Evolutionary conservation across 2,888 invertebrate genomes (phyloP).

Genomic region (Andrena minutula): DNA sequence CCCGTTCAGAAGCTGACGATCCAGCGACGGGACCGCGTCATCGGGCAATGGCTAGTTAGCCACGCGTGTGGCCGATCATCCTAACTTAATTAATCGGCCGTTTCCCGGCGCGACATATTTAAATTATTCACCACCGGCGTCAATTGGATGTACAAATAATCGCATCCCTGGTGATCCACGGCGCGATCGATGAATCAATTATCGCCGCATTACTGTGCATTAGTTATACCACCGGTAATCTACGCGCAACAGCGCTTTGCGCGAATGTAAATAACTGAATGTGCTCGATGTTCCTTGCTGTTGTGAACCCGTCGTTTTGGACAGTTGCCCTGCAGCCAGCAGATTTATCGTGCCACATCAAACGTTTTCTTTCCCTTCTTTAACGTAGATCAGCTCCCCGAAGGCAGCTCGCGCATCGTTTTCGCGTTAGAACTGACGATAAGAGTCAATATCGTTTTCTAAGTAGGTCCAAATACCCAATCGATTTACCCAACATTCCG

Average conservation of each 20-base stretch:
- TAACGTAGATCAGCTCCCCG: too few relatives aligned
- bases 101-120: conserved; percentile 33
- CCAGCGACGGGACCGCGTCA: neutral
- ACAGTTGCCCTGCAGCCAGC: neutral
- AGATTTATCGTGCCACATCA: neutral
- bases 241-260: neutral
- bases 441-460: too few relatives aligned
- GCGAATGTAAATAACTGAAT: conserved; percentile 8
- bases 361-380: neutral
- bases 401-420: too few relatives aligned
- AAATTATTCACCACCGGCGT: conserved; percentile 37
- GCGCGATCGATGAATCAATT: conserved; percentile 35
- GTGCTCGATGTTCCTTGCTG: neutral
- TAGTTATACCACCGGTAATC: conserved; percentile 22
- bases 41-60: conserved; percentile 17
- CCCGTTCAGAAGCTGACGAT: conserved; percentile 1
- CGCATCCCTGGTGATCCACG: neutral
- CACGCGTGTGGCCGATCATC: conserved; percentile 1
- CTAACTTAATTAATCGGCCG: conserved; percentile 39
- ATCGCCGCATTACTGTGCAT: conserved; percentile 18
- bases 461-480: too few relatives aligned
- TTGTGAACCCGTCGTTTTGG: neutral
- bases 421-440: too few relatives aligned
- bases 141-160: conserved; percentile 32
- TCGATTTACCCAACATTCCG: too few relatives aligned